These are phyloP conservation scores for Apotomis betuletana DNA, from an alignment of 2,888 invertebrate species.

Conservation along the genomic window DNA sequence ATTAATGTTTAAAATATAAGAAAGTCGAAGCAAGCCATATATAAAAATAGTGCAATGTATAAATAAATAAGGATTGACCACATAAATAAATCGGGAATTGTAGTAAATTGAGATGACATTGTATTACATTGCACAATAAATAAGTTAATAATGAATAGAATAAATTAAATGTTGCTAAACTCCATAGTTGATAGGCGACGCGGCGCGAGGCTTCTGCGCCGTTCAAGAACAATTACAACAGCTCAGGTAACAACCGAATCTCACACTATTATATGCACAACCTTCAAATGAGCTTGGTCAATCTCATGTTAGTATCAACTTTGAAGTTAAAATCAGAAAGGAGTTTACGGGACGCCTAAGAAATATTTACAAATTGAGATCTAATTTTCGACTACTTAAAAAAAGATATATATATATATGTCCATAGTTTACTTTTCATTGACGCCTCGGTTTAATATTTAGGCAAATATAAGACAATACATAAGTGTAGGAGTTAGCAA, in stretches of 20 bases:
- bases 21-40: slow-evolving; percentile 28
- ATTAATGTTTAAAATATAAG: slow-evolving; percentile 42
- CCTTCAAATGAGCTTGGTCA: slow-evolving; percentile 72
- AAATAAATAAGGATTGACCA: slow-evolving; percentile 45
- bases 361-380: slow-evolving; percentile 61
- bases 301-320: slow-evolving; percentile 47
- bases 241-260: slow-evolving; percentile 59
- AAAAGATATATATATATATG: slow-evolving; percentile 45
- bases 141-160: slow-evolving; percentile 45
- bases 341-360: slow-evolving; percentile 40
- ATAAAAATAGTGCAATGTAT: slow-evolving; percentile 51
- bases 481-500: slow-evolving; percentile 67
- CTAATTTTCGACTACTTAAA: slow-evolving; percentile 49
- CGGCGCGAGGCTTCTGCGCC: slow-evolving; percentile 28
- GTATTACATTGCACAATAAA: slow-evolving; percentile 52
- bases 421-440: slow-evolving; percentile 41
- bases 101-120: slow-evolving; percentile 36
- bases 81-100: slow-evolving; percentile 31
- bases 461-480: slow-evolving; percentile 10
- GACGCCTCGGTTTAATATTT: slow-evolving; percentile 21
- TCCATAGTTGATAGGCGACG: slow-evolving; percentile 53
- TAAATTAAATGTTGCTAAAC: slow-evolving; percentile 71
- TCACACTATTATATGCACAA: slow-evolving; percentile 73
- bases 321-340: slow-evolving; percentile 16
- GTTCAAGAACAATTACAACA: slow-evolving; percentile 36